phyloP scores from a whole-genome alignment of 2,113 vertebrate species.

The Sander vitreus region DNA sequence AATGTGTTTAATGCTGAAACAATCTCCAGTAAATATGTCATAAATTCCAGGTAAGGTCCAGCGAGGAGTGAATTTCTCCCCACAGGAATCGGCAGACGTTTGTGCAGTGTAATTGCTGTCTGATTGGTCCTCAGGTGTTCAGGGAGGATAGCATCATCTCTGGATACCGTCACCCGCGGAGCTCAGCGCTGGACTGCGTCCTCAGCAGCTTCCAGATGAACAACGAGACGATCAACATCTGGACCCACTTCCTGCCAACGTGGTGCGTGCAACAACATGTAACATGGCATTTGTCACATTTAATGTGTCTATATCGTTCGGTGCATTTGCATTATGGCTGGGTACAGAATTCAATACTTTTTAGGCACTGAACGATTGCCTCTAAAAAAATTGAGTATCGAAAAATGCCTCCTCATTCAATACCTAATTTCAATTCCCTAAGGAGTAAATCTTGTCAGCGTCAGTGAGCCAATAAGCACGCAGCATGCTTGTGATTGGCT shows the following conservation, averaged over 20 bases:
- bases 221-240: conserved; percentile 93
- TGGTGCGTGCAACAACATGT: conserved; percentile 78
- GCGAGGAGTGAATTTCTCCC: too few species aligned
- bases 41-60: neutral
- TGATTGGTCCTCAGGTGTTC: conserved; percentile 83
- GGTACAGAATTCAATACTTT: too few species aligned
- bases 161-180: conserved; percentile 87
- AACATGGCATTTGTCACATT: neutral
- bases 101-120: neutral
- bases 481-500: too few species aligned
- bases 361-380: too few species aligned
- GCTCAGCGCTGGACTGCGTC: conserved; percentile 89
- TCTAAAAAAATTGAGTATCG: too few species aligned
- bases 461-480: too few species aligned
- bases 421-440: too few species aligned
- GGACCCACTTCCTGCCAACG: conserved; percentile 92
- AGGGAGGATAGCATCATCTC: conserved; percentile 90
- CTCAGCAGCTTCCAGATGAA: conserved; percentile 93
- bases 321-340: neutral
- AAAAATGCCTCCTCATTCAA: too few species aligned
- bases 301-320: neutral
- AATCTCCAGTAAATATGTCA: neutral
- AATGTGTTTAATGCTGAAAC: neutral
- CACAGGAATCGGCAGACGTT: neutral
- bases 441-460: too few species aligned